Conservation (phyloP, 2,113 vertebrate species). For the Archocentrus centrarchus region DNA sequence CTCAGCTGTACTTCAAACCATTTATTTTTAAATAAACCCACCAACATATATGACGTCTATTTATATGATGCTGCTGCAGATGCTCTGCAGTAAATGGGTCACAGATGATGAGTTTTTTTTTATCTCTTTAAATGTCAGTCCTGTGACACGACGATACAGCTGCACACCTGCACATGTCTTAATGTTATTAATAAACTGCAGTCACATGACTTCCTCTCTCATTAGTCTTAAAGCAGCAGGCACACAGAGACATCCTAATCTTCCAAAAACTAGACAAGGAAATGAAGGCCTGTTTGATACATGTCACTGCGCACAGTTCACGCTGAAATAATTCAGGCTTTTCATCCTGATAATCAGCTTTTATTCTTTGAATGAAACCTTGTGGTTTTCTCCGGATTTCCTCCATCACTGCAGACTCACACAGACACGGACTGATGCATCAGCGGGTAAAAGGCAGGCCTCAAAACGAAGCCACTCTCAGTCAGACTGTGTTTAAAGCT, state of each 20-base stretch:
- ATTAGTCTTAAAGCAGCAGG: not conserved
- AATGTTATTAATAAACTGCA: not conserved
- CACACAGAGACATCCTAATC: not conserved
- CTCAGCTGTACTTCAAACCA: not conserved
- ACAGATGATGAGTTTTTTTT: not conserved
- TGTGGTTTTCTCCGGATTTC: not conserved
- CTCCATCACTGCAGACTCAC: not conserved
- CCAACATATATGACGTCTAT: no score
- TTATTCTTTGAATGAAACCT: not conserved
- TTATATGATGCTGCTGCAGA: no score
- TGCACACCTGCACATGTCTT: not conserved
- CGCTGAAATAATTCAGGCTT: not conserved
- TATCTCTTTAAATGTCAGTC: not conserved
- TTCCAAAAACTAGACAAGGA: not conserved
- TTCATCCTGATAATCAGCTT: not conserved
- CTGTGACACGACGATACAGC: no score
- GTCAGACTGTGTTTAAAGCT: not conserved
- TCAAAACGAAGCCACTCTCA: not conserved
- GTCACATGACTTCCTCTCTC: not conserved
- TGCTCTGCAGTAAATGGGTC: not conserved
- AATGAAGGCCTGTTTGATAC: not conserved
- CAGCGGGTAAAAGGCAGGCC: not conserved
- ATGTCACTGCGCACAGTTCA: accelerated
- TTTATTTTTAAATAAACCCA: not conserved
- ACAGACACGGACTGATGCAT: accelerated